These are phyloP conservation scores for Acipenser transmontanus DNA, from an alignment of 2,797 vertebrate species.

Conservation along the genomic window DNA sequence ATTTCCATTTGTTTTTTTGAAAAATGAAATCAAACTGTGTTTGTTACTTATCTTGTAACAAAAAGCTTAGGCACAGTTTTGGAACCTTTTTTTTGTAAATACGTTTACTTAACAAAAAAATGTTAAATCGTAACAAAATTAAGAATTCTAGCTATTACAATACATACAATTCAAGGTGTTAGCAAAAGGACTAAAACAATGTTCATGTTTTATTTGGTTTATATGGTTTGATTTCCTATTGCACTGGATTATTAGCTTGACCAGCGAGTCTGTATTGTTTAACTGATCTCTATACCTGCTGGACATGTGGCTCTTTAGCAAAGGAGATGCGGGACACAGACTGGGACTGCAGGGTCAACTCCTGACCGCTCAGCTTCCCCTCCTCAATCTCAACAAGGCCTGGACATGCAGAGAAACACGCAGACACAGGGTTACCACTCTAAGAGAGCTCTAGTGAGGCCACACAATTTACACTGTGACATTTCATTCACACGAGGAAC, in stretches of 20 bases:
- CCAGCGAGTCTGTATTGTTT: neutral
- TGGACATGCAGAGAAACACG: constrained; percentile 33
- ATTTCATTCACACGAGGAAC: no score
- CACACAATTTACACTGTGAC: neutral
- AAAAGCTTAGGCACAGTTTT: no score
- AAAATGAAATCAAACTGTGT: no score
- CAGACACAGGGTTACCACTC: neutral
- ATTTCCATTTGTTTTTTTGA: no score
- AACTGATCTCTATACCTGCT: constrained; percentile 60
- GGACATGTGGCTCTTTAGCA: constrained; percentile 79
- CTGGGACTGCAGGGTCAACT: constrained; percentile 73
- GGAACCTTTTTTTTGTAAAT: no score
- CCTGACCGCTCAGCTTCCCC: constrained; percentile 78
- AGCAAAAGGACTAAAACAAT: no score
- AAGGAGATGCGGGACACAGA: constrained; percentile 83
- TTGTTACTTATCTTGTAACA: no score
- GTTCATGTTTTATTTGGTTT: no score
- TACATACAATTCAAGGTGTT: neutral
- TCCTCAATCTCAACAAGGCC: constrained; percentile 94
- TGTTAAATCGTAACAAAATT: no score
- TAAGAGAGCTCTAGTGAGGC: neutral
- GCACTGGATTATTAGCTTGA: no score
- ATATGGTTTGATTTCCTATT: no score
- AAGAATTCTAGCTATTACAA: neutral
- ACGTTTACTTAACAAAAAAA: no score